Evolutionary conservation across 1,140 invertebrate genomes (phyloP).

Genomic region (Plodia interpunctella): DNA sequence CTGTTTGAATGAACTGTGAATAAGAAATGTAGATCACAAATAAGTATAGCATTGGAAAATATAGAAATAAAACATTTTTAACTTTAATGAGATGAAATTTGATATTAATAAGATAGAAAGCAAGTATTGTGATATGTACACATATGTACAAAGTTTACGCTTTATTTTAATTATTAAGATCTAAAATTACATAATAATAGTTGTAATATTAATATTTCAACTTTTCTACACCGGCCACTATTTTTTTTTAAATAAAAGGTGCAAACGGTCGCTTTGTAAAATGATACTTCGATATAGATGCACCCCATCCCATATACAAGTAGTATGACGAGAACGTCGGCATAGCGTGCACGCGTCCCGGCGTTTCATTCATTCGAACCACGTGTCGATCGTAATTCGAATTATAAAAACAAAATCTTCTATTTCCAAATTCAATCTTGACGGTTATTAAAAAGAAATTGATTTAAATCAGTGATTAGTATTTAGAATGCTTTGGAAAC

Average conservation of each 20-base stretch:
- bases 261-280: background rate
- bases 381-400: slow-evolving; percentile 1
- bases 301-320: background rate
- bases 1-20: background rate
- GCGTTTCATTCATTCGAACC: background rate
- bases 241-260: background rate
- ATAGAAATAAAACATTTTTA: too few species aligned
- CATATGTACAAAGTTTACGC: too few species aligned
- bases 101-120: too few species aligned
- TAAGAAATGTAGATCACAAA: background rate
- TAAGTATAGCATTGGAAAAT: background rate
- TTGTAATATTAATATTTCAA: background rate
- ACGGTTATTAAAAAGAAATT: too few species aligned
- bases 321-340: background rate
- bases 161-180: too few species aligned
- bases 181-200: too few species aligned
- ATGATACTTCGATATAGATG: background rate
- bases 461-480: too few species aligned
- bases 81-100: too few species aligned
- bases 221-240: background rate
- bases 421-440: too few species aligned
- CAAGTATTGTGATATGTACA: too few species aligned
- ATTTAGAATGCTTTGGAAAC: background rate
- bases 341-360: background rate
- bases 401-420: background rate